These are phyloP conservation scores for Heliconius himera DNA, from an alignment of 1,140 invertebrate genomes.

Conservation along the genomic window DNA sequence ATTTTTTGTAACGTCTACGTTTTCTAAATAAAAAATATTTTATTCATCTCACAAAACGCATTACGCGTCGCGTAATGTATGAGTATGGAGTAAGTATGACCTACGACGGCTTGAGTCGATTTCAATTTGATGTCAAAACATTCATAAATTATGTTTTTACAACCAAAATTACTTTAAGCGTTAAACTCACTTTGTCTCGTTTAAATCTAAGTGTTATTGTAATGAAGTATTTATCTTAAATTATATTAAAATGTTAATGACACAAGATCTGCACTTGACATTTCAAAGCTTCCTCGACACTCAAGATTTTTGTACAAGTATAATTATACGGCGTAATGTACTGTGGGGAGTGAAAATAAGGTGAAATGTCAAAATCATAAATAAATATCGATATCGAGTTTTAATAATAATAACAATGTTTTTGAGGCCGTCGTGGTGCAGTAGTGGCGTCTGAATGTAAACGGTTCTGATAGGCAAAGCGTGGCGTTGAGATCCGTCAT, in stretches of 20 bases:
- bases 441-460: too few species aligned
- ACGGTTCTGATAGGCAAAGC: background rate
- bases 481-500: background rate
- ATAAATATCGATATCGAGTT: background rate
- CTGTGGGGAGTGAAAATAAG: background rate
- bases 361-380: slow-evolving; percentile 13
- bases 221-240: slow-evolving; percentile 20
- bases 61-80: background rate
- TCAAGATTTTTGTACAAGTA: slow-evolving; percentile 10
- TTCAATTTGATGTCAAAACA: slow-evolving; percentile 14
- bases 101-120: background rate
- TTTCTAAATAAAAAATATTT: too few species aligned
- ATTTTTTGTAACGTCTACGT: too few species aligned
- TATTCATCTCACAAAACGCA: background rate
- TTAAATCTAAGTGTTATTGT: slow-evolving; percentile 12
- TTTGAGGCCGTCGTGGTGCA: background rate
- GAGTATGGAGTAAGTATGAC: background rate
- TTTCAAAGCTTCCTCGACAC: slow-evolving; percentile 18
- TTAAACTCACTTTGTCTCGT: slow-evolving; percentile 4
- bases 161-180: slow-evolving; percentile 8
- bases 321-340: slow-evolving; percentile 1
- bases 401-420: background rate
- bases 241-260: slow-evolving; percentile 19
- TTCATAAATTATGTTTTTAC: slow-evolving; percentile 8
- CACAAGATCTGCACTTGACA: slow-evolving; percentile 15